Conservation (phyloP, 2,888 invertebrate species). For the Pteria penguin region DNA sequence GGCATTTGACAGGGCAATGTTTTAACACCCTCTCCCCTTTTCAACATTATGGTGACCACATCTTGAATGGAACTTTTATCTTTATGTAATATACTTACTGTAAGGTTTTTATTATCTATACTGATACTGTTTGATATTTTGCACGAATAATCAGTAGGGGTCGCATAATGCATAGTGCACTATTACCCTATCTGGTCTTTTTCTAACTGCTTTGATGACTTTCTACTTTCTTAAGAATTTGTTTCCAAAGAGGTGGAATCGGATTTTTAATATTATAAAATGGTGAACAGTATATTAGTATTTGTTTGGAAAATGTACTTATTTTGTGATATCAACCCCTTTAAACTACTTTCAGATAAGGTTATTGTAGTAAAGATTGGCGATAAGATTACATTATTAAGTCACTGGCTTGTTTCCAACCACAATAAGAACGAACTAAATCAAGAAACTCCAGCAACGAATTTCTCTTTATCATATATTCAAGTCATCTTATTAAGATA, state of each 20-base stretch:
- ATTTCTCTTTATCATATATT: too few species aligned
- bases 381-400: too few species aligned
- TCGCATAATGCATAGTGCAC: background rate
- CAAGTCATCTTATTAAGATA: too few species aligned
- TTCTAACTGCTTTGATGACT: background rate
- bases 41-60: background rate
- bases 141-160: background rate
- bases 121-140: background rate
- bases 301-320: background rate
- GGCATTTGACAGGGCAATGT: background rate
- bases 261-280: background rate
- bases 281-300: background rate
- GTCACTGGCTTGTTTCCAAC: too few species aligned
- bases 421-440: too few species aligned
- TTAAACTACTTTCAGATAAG: too few species aligned
- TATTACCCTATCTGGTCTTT: background rate
- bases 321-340: background rate
- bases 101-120: background rate
- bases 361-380: too few species aligned
- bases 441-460: too few species aligned
- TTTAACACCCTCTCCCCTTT: background rate
- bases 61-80: background rate
- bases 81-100: background rate
- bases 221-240: background rate
- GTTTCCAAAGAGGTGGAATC: background rate